phyloP scores from a whole-genome alignment of 2,113 vertebrate genomes.

The Regulus satrapa region DNA sequence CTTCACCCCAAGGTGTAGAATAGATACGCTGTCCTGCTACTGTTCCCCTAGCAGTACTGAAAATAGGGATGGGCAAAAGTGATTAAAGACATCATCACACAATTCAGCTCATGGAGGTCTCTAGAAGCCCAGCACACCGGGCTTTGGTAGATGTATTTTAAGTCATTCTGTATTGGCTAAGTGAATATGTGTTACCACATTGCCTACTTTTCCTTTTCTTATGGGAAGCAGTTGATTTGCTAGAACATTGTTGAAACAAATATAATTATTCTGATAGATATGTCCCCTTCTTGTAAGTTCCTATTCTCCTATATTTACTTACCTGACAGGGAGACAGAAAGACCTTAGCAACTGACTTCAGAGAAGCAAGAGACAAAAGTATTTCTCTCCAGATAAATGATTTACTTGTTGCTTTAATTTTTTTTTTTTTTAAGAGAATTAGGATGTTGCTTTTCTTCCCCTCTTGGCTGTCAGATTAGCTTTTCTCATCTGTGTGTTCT shows the following conservation, averaged over 20 bases:
- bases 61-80: not conserved
- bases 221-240: not conserved
- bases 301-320: not conserved
- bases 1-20: not conserved
- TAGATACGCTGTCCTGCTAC: rapidly evolving
- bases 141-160: not conserved
- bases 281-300: not conserved
- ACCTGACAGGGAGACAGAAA: not conserved
- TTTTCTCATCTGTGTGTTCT: not conserved
- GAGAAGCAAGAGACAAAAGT: not conserved
- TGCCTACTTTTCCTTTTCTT: not conserved
- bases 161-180: not conserved
- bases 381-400: not conserved
- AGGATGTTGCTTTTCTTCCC: not conserved
- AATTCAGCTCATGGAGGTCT: not conserved
- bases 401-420: not conserved
- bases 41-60: not conserved
- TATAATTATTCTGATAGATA: not conserved
- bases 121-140: not conserved
- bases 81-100: not conserved
- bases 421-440: not conserved
- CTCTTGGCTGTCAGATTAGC: not conserved
- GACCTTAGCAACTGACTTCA: not conserved
- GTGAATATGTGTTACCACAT: not conserved
- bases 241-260: not conserved